These are phyloP conservation scores for Spisula solida DNA, from an alignment of 2,888 invertebrate species.

Conservation along the genomic window DNA sequence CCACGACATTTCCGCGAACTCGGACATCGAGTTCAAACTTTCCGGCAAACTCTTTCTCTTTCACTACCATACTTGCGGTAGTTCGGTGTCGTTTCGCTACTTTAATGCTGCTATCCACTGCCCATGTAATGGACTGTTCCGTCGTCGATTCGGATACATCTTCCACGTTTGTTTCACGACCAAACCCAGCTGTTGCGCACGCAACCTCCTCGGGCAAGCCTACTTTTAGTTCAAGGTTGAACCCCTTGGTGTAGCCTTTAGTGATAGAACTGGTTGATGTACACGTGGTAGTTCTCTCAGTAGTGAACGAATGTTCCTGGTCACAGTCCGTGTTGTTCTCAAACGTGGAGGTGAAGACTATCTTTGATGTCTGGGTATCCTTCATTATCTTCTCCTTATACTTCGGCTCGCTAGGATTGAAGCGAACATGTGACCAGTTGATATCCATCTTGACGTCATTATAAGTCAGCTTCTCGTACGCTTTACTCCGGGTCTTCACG, in stretches of 20 bases:
- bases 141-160: slow-evolving; percentile 84
- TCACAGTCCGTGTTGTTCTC: slow-evolving; percentile 83
- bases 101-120: slow-evolving; percentile 88
- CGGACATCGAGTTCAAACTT: slow-evolving; percentile 86
- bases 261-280: slow-evolving; percentile 81
- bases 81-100: slow-evolving; percentile 86
- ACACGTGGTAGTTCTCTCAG: slow-evolving; percentile 85
- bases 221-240: slow-evolving; percentile 88
- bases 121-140: slow-evolving; percentile 88
- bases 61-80: slow-evolving; percentile 88
- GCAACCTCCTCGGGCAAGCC: slow-evolving; percentile 88
- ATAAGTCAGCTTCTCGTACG: slow-evolving; percentile 82
- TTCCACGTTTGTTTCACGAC: slow-evolving; percentile 86
- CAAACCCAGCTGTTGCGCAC: slow-evolving; percentile 87
- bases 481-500: slow-evolving; percentile 84
- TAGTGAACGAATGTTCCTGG: slow-evolving; percentile 86
- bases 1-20: slow-evolving; percentile 84
- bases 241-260: slow-evolving; percentile 86
- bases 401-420: slow-evolving; percentile 84
- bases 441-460: slow-evolving; percentile 85
- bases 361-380: slow-evolving; percentile 77
- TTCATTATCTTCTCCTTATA: slow-evolving; percentile 77
- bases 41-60: slow-evolving; percentile 88
- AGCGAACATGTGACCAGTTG: slow-evolving; percentile 87
- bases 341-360: slow-evolving; percentile 85